Base-by-base conservation (phyloP, 2,888 invertebrate genomes). In the Xestoiulus laeticollis region DNA sequence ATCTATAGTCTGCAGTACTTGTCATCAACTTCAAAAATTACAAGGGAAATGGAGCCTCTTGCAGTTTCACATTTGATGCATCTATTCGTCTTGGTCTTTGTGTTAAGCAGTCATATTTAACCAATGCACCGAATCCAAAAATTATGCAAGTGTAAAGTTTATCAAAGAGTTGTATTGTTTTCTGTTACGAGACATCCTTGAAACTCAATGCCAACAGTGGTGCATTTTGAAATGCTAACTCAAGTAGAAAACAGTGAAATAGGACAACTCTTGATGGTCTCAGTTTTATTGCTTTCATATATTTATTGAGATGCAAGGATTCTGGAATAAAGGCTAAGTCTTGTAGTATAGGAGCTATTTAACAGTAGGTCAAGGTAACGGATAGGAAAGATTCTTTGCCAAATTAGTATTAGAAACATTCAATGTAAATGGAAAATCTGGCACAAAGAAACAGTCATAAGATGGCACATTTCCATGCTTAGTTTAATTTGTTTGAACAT, bases 191-290 rank as follows among this genome's bases (percentile, higher is more conserved):
- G 8, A 68, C 68, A 78, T 78, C 78, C 30, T 78, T 78, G 78
- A 14, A 26, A 30, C 26, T 78, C 30, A 30, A 78, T 78, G 30
- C 78, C 30, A 78, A 78, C 30, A 14, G 78, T 78, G 78, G 78
- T 22, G 78, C 78, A 78, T 78, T 78, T 30, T 78, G 78, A 78
- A n/a, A 68, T 68, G 78, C 26, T 78, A 78, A 78, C 30, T 78
- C 26, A 78, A 78, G 78, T 30, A 78, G 78, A 78, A 78, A 78
- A 22, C 14, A 30, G 14, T 26, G 1, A 14, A 78, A 26, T 14
- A 30, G 78, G 30, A 30, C 78, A 78, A 78, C 78, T 78, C 30
- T 14, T 14, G 26, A 1, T 30, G 14, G 10, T 5, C 68, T 5
- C 26, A 78, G 14, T 30, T 30, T 12, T 78, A 30, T 30, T 22